phyloP scores from a whole-genome alignment of 2,888 invertebrate genomes.

The Sphaeridia pumilis region DNA sequence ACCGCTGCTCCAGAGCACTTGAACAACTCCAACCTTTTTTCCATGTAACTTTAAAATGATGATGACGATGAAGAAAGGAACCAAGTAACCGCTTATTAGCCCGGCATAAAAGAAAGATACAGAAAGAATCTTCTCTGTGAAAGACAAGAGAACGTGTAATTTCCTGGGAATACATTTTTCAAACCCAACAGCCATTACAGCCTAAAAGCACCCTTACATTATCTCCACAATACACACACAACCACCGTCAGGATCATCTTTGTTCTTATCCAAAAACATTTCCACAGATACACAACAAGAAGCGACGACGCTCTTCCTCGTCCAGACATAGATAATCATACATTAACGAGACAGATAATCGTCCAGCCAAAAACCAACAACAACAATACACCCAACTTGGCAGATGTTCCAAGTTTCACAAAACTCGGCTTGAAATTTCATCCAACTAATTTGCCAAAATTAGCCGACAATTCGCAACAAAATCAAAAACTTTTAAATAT shows the following conservation, averaged over 20 bases:
- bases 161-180: not conserved
- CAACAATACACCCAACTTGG: too few species aligned
- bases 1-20: too few species aligned
- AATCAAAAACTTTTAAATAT: too few species aligned
- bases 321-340: not conserved
- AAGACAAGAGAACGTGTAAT: not conserved
- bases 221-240: not conserved
- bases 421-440: too few species aligned
- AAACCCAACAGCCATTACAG: not conserved
- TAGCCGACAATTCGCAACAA: too few species aligned
- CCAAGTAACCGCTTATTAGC: constrained; percentile 3
- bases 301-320: too few species aligned
- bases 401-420: too few species aligned
- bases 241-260: not conserved
- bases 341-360: constrained; percentile 12
- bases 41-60: too few species aligned
- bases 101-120: not conserved
- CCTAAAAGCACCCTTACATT: not conserved
- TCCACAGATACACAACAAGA: too few species aligned
- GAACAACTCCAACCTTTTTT: too few species aligned
- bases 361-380: constrained; percentile 9
- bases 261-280: not conserved
- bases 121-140: not conserved
- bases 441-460: too few species aligned
- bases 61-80: too few species aligned